These are phyloP conservation scores for Saccostrea glomerata DNA, from an alignment of 1,140 invertebrate genomes.

Conservation along the genomic window DNA sequence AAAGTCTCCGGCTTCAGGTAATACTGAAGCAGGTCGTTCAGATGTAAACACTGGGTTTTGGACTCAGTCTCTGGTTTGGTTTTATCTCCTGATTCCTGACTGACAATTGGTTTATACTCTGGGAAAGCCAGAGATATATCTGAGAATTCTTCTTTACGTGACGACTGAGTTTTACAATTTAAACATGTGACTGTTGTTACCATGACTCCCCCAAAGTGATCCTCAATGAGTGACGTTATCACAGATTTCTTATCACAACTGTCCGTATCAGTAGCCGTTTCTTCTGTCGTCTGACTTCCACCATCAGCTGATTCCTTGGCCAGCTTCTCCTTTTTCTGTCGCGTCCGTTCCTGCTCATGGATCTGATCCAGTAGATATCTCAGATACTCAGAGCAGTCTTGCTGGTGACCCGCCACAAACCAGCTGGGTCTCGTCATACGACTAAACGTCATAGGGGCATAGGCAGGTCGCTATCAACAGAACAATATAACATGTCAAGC, in stretches of 20 bases:
- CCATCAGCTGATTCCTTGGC: too few relatives aligned
- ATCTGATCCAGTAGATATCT: conserved; percentile 86
- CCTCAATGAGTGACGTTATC: conserved; percentile 82
- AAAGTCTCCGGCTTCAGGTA: conserved; percentile 88
- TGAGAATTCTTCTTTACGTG: conserved; percentile 87
- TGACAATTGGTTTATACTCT: conserved; percentile 56
- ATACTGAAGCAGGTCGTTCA: conserved; percentile 83
- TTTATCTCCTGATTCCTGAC: conserved; percentile 6
- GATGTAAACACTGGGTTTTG: conserved; percentile 54
- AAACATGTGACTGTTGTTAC: conserved; percentile 86
- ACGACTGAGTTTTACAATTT: conserved; percentile 85
- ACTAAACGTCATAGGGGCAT: conserved; percentile 86
- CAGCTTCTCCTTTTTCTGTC: conserved; percentile 45
- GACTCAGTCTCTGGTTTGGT: not conserved
- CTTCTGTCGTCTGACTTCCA: not conserved
- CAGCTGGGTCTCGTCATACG: conserved; percentile 85
- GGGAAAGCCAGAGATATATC: conserved; percentile 91
- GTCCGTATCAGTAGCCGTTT: conserved; percentile 46
- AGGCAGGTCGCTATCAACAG: conserved; percentile 72
- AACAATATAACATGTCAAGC: conserved; percentile 29
- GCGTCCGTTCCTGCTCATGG: conserved; percentile 84
- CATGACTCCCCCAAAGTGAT: conserved; percentile 87
- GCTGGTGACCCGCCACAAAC: conserved; percentile 88
- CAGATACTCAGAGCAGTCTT: conserved; percentile 93
- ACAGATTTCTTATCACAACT: conserved; percentile 21